phyloP scores from a whole-genome alignment of 1,140 invertebrate species.

The Cephus cinctus region DNA sequence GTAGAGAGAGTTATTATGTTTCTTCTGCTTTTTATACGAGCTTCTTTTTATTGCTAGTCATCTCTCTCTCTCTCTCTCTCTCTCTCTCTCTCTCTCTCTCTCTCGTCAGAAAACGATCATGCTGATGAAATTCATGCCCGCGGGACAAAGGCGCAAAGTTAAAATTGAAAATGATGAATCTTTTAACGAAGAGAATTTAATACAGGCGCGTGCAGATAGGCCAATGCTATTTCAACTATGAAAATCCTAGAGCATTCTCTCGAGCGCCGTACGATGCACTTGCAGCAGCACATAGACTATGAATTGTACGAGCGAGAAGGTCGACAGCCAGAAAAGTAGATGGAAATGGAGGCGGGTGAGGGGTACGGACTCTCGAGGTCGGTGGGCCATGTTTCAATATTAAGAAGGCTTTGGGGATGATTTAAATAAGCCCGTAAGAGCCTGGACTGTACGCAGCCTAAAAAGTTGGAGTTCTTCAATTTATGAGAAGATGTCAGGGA shows the following conservation, averaged over 20 bases:
- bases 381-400: slow-evolving; percentile 43
- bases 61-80: too few relatives aligned
- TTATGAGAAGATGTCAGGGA: slow-evolving; percentile 43
- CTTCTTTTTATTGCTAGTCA: too few relatives aligned
- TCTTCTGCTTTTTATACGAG: too few relatives aligned
- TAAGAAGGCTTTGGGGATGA: slow-evolving; percentile 41
- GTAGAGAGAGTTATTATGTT: too few relatives aligned
- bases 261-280: neutral
- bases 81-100: neutral
- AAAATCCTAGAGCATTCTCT: slow-evolving; percentile 1
- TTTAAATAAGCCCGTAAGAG: slow-evolving; percentile 44
- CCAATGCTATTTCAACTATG: slow-evolving; percentile 4
- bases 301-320: slow-evolving; percentile 11
- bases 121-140: too few relatives aligned
- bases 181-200: neutral
- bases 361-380: too few relatives aligned
- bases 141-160: too few relatives aligned
- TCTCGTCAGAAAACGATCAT: neutral
- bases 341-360: too few relatives aligned
- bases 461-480: slow-evolving; percentile 38
- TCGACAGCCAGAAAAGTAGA: too few relatives aligned
- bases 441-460: slow-evolving; percentile 20
- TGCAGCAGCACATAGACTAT: neutral
- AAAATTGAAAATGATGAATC: neutral
- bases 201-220: too few relatives aligned